These are phyloP conservation scores for Epirrhoe alternata DNA, from an alignment of 2,888 invertebrate species.

Conservation along the genomic window DNA sequence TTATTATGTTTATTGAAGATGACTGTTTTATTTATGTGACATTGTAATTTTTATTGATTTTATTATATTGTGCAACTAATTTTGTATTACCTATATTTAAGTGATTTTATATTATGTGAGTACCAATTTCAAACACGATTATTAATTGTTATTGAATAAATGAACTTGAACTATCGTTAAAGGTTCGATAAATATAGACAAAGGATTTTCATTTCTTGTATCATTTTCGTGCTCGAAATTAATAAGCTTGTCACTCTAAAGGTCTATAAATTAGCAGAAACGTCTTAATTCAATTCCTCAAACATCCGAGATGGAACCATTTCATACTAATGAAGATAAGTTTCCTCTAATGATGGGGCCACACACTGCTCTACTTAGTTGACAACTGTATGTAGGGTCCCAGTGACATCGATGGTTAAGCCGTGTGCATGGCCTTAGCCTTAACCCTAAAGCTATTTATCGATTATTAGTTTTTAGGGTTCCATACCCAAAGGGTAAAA, in stretches of 20 bases:
- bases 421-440: neutral
- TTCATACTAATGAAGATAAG: constrained; percentile 57
- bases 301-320: constrained; percentile 31
- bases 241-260: neutral
- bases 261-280: constrained; percentile 15
- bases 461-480: no score
- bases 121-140: no score
- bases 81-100: no score
- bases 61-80: no score
- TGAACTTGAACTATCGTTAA: no score
- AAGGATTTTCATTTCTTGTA: neutral
- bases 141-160: no score
- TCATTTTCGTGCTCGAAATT: neutral
- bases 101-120: no score
- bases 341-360: constrained; percentile 58
- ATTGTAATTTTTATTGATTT: no score
- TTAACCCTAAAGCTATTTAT: no score
- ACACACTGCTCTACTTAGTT: constrained; percentile 52
- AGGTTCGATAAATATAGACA: neutral
- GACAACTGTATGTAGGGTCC: constrained; percentile 53
- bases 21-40: no score
- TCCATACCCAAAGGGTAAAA: no score
- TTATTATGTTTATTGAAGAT: no score
- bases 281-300: constrained; percentile 36
- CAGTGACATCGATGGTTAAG: constrained; percentile 34